Evolutionary conservation across 2,888 invertebrate species (phyloP), one percentile per base, ranked within the genome.

Genomic region (Petrolisthes manimaculis): DNA sequence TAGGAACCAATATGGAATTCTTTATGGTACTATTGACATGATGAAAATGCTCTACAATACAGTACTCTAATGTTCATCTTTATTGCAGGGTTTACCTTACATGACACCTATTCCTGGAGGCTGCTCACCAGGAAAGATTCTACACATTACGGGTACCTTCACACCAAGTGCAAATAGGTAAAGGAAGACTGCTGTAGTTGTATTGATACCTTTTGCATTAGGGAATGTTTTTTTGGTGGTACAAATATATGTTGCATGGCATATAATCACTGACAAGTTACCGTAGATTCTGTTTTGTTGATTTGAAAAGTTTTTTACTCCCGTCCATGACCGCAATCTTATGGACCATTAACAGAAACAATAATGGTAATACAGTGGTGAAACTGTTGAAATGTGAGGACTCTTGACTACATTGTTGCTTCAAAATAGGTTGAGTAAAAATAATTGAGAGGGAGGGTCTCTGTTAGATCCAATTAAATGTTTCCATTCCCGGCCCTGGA

Each of bases 101-200:
- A 51, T 89, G 71, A 67, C 55, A 53, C 77, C 80, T 2, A 89
- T 89, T 51, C 79, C 87, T 56, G 89, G 89, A 74, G 89, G 89
- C 12, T 87, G 84, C 54, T 5, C 82, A 55, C 89, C 89, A 18
- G 89, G 89, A 18, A 80, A 79, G 54, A 85, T 89, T 69, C 84
- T 84, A 55, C 89, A 89, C 51, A 82, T 89, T 37, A 89, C 89
- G 0, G 89, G 89, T 56, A 89, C 89, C 12, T 89, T 84, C 78
- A 85, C 84, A 8, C 87, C 89, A 51, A 56, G 54, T 37, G 89
- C 89, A 2, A 86, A 69, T 56, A 89, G 89, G 89, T 89, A 56
- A 75, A 67, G 24, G 21, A 55, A n/a, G 67, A 67, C 55, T 54
- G 53, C 61, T 21, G 24, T 81, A 4, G 9, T 9, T 53, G 54